phyloP scores from a whole-genome alignment of 2,888 invertebrate species.

The Xanthia icteritia region DNA sequence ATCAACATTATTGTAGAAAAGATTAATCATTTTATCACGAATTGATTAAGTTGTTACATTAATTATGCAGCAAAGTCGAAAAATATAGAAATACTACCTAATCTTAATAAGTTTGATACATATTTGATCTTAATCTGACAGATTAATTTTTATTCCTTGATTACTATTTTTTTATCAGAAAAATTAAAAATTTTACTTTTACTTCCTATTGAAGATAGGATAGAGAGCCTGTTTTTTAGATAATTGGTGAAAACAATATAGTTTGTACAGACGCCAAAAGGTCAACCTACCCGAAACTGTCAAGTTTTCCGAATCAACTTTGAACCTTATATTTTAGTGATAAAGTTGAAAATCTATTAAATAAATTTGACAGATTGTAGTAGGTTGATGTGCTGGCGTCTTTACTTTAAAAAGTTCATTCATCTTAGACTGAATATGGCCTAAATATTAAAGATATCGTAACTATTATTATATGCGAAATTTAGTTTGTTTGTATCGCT shows the following conservation, averaged over 20 bases:
- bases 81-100: constrained; percentile 9
- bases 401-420: not conserved
- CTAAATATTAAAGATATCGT: no score
- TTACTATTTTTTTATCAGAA: not conserved
- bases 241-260: not conserved
- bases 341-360: no score
- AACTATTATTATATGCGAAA: no score
- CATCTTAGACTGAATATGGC: not conserved
- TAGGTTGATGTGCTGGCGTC: no score
- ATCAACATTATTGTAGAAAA: no score
- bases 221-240: no score
- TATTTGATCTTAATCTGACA: constrained; percentile 12
- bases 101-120: not conserved
- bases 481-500: no score
- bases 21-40: not conserved
- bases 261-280: no score
- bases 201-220: not conserved
- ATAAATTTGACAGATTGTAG: no score
- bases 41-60: not conserved
- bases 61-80: not conserved
- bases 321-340: no score
- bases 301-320: no score
- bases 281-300: no score
- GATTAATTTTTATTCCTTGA: not conserved
- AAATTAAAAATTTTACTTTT: not conserved